Base-by-base conservation (phyloP, 2,888 invertebrate species). In the Leptodirus hochenwartii region DNA sequence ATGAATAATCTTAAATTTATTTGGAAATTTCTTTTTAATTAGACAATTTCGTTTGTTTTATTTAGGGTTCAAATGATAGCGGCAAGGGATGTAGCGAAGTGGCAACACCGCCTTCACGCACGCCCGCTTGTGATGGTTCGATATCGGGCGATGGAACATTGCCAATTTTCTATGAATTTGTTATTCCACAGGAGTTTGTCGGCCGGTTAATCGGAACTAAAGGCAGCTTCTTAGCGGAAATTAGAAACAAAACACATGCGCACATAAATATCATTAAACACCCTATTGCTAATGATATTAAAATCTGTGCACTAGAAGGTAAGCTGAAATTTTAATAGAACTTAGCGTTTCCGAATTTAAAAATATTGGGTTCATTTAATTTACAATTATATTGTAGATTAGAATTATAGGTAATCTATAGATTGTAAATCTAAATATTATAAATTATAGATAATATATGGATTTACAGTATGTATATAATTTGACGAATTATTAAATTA, bases 131-230 rank as follows among this genome's bases (percentile, higher is more conserved):
- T 37, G 60, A 65, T 41, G 59, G 61, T 40, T 47, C 46, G 22
- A 40, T 44, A 15, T 29, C 42, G 12, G 37, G 32, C 13, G 40
- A 40, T 26, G 29, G 11, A 24, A 6, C 11, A 24, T 24, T 17
- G 14, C 34, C 30, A 17, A 53, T 58, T 37, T 52, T 65, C 41
- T 76, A 75, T 49, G 74, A 84, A 49, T 84, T 85, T 56, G 58
- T 71, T 40, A 67, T 82, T 47, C 74, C 76, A 23, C 73, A 74
- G 47, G 58, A 62, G 32, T 59, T 87, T 38, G 84, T 88, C 34
- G 91, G 91, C 11, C 69, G 77, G 33, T 61, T 93, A 41, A 90
- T 91, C 51, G 93, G 93, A 22, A 72, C 71, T 43, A 69, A 73
- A 42, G 88, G 88, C 24, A 60, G 66, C 22, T 79, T 77, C 56